Evolutionary conservation across 2,888 invertebrate genomes (phyloP), one percentile per base, ranked within the genome.

Genomic region (Hirudinaria manillensis): DNA sequence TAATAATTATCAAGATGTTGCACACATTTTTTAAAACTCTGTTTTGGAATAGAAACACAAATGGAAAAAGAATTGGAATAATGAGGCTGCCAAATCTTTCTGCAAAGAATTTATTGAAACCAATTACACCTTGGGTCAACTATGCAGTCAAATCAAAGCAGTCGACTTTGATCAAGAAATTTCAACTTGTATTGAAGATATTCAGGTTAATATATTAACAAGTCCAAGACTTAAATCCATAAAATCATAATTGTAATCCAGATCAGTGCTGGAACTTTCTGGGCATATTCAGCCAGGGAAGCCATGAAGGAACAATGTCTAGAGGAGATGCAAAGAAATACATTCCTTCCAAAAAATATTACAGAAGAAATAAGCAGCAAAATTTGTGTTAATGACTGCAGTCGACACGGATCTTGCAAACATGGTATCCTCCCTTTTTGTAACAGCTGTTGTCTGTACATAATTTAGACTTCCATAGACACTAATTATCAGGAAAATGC

Each of bases 131-230:
- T 36, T 78, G 10, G 79, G 78, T 6, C 76, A 55, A 56, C 75
- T 77, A 21, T 79, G 79, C 70, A 19, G 77, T 3, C 65, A 76
- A 29, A 74, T 83, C 13, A 78, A 79, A 16, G 75, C 75, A 4
- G 80, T 81, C n/a, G 79, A 81, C 74, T 79, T 82, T 38, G 73
- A 78, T 0, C 78, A 78, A 7, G 79, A 80, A 16, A 74, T 82
- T 6, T 73, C 77, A 3, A 79, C 77, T 29, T 83, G 83, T 74
- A 77, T 80, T 0, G 77, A 77, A 38, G 83, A 83, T 74, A 81
- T 82, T 29, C 78, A 79, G 79, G 83, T 83, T 74, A 72, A 32
- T 55, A 45, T 19, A 24, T 16, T 7, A 19, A 27, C 32, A 32
- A 45, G 29, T 34, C 36, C 16, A 61, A n/a, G 32, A 21, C 13